Evolutionary conservation across 1,140 invertebrate genomes (phyloP), one percentile per base, ranked within the genome.

Genomic region (Heterodera carotae): DNA sequence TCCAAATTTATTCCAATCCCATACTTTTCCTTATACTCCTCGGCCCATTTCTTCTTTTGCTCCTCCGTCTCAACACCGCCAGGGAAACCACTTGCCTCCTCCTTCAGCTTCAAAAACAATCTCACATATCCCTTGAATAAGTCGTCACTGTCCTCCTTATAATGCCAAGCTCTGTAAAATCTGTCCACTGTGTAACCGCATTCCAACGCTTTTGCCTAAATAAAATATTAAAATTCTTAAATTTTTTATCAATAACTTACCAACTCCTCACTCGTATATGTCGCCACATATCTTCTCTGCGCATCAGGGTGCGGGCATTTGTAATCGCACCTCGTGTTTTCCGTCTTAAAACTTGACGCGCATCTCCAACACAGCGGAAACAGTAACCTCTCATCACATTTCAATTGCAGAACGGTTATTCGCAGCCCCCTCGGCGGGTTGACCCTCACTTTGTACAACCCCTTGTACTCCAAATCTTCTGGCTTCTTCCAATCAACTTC

Each of bases 141-240:
- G 3, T 53, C 48, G 0, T 53, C 48, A 0, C 0, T 22, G 4
- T 53, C 48, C 4, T 66, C 27, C 10, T 27, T 25, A 22, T 66
- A 66, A 29, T 66, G 62, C 62, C 62, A 66, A 7, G 27, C 27
- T 12, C 62, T 29, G 22, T 31, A 66, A 66, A 66, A 66, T 29
- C 62, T 4, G 33, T 66, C 62, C 27, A 66, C 33, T 27, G 27
- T 66, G 27, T 66, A 66, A 12, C 62, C 62, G 62, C 33, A 34
- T 66, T 66, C 62, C 27, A 66, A 22, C 27, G 62, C 62, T 4
- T 66, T 66, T 29, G 62, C 33, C 48, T 53, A 22, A 18, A 53
- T 18, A 53, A 6, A 53, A 8, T 43, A 8, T 43, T 12, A 8
- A 43, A 43, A 43, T 43, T 43, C 12, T 43, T 2, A 0, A 0